Base-by-base conservation (phyloP, 2,113 vertebrate genomes). In the Salvelinus sp. region DNA sequence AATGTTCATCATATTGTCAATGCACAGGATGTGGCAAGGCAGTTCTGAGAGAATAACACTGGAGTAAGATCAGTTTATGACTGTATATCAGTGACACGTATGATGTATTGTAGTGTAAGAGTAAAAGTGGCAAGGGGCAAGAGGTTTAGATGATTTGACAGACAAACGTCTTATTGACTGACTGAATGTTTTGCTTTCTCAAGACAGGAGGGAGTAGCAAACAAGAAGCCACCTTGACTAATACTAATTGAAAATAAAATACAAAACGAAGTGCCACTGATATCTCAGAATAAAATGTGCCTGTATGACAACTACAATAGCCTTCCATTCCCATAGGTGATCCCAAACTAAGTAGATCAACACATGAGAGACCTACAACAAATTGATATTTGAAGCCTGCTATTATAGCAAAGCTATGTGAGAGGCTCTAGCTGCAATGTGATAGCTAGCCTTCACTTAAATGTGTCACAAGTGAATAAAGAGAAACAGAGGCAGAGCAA, bases 1-100 rank as follows among this genome's bases (percentile, higher is more conserved):
- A 4, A 44, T 76, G 76, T 71, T 83, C 30, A 77, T 71, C 16
- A 25, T 69, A 70, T 69, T 33, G 58, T 74, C 28, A 74, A 82
- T 54, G 69, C 70, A 88, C 64, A 84, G 30, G 75, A 73, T 66
- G 28, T 74, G 78, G 73, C 63, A 87, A 86, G 88, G 85, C 88
- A 85, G 78, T 77, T 77, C 69, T 74, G 72, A 82, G 60, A n/a
- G 68, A 33, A 27, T 72, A 83, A 85, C 74, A 70, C 18, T 38
- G 38, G 13, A 72, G 60, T 74, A 22, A 62, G 13, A n/a, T 62
- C n/a, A 2, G 58, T 62, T 54, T 60, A 65, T 60, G 14, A 77
- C 69, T 64, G 57, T 67, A n/a, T 16, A 47, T 60, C 20, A 50
- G 68, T n/a, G 68, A 73, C 27, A 27, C 67, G 70, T 22, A 65